Base-by-base conservation (phyloP, 2,797 vertebrate species). In the Alfaro cultratus region DNA sequence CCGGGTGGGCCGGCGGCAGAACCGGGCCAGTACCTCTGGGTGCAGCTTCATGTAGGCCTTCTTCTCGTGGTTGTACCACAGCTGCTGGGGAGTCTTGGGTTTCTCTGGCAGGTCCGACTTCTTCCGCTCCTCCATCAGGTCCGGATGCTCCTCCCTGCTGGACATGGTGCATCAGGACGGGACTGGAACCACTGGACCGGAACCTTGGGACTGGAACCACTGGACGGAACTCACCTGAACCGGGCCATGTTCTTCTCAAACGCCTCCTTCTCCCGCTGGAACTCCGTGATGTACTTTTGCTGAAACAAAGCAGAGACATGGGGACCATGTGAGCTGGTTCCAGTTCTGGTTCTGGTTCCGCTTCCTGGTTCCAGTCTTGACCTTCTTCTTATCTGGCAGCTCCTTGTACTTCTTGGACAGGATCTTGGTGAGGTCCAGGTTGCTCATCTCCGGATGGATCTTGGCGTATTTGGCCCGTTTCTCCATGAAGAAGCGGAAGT, bases 1-100 rank as follows among this genome's bases (percentile, higher is more conserved):
- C 64, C 8, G 36, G 9, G 5, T 6, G 18, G 5, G 47, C 18
- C 16, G 4, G 34, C 4, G 4, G 13, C 31, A 31, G 60, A 39
- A 67, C 67, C 4, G 23, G 21, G 21, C 10, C 34, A 23, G 62
- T 70, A 70, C 96, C 83, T 97, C 95, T 0, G 96, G 96, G 81
- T 97, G 96, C 3, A 96, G 83, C 86, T 96, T 97, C 93, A 96
- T 89, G 88, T 95, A 96, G 7, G 94, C 92, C 85, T 97, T 97
- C 93, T 96, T 97, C 92, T 96, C 96, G 2, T 97, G 96, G 91
- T 95, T 96, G 93, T 96, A 96, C 96, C 96, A 97, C 47, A 96
- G 93, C 92, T 97, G 96, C 76, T 97, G 96, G 5, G 96, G 96
- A 0, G 96, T 96, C 76, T 96, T 97, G 1, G 96, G 96, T 85